Evolutionary conservation across 2,113 vertebrate genomes (phyloP), one percentile per base, ranked within the genome.

Genomic region (Eptesicus fuscus): DNA sequence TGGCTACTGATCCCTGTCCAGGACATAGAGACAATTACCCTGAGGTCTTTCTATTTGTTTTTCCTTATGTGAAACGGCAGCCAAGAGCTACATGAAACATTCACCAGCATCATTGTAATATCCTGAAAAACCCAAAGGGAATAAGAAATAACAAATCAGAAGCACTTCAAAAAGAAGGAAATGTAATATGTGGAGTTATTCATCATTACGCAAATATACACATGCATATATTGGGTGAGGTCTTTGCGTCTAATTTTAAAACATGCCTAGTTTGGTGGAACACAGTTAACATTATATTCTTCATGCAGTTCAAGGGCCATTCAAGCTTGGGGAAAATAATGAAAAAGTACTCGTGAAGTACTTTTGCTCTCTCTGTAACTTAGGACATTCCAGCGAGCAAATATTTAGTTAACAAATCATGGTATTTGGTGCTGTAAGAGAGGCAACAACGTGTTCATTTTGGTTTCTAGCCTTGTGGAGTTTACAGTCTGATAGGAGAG

Each of bases 281-380:
- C 93, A 93, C 93, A 94, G 94, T 90, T 77, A 91, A 69, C 69
- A 61, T 90, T 95, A 76, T 70, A 44, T 80, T 95, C 95, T 95
- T 95, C 25, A 0, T 32, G 4, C 88, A 94, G 90, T 95, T 96
- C 22, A 16, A 84, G 77, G 91, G 88, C 32, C 47, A 94, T 96
- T 85, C n/a, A 53, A 47, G 63, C 85, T 73, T 90, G 83, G 93
- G 90, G 95, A 93, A 96, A 87, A 59, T 76, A 5, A 51, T 61
- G 59, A 61, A 61, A 61, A 28, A 61, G 25, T 61, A 61, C 25
- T 2, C 32, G 23, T 61, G 78, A 94, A 70, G 32, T 77, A 2
- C 35, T 93, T 61, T 63, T 61, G 74, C 92, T 93, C 44, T 73
- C 73, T 92, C 71, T 7, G 10, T 78, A 88, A 28, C 59, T 49